Base-by-base conservation (phyloP, 2,113 vertebrate genomes). In the Chloebia gouldiae region DNA sequence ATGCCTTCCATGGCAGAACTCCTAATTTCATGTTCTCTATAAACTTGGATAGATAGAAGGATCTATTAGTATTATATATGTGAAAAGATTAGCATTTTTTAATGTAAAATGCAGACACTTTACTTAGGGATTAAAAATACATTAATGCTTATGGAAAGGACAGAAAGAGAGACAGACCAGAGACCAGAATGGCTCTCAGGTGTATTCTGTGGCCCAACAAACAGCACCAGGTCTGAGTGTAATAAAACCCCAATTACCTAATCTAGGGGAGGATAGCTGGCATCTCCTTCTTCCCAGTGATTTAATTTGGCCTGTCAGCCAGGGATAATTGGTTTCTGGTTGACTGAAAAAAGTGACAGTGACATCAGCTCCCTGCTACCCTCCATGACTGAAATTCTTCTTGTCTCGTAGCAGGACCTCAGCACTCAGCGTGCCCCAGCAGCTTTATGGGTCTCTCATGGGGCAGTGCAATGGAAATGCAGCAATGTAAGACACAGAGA, bases 271-370 rank as follows among this genome's bases (percentile, higher is more conserved):
- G 49, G 37, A 79, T n/a, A 86, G 61, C 73, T 83, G 64, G 60
- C 75, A 92, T 81, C 86, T 91, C 63, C 71, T n/a, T 86, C 60
- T 71, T 71, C 17, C 42, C 40, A 0, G 9, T 88, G 88, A 92
- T 93, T 95, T 96, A 93, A 96, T 92, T 96, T 59, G 80, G 80
- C 49, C 79, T 93, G 94, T 90, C 96, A 96, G 82, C 79, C 69
- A 88, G 60, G 69, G 76, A 53, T 96, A 97, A 96, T 95, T 96
- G 81, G 92, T 96, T 97, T 96, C 92, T 90, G 92, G 80, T 53
- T 93, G 94, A 95, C 90, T 95, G 93, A 88, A 90, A 88, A 93
- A 86, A 93, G 68, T 81, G 92, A 86, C 85, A 90, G 88, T 92
- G 93, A 95, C 94, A 96, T 96, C 94, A 97, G 88, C 68, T 95